phyloP scores from a whole-genome alignment of 2,888 invertebrate genomes.

The Drosophila helvetica region DNA sequence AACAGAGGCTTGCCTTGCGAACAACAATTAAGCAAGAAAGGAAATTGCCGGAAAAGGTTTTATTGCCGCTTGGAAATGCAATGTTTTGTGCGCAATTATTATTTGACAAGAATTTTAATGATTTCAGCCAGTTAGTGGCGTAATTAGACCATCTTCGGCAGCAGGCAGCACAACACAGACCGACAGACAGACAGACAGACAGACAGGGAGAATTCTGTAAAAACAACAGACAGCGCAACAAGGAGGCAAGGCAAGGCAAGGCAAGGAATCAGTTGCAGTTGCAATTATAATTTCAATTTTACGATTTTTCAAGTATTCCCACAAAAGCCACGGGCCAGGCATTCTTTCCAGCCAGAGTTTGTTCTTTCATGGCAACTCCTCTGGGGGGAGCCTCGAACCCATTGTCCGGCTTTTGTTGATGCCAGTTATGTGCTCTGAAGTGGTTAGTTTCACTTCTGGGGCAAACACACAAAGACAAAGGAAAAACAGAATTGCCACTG shows the following conservation, averaged over 20 bases:
- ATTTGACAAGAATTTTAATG: conserved; percentile 70
- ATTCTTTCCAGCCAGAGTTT: conserved; percentile 20
- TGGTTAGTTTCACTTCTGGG: conserved; percentile 72
- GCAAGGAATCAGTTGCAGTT: conserved; percentile 70
- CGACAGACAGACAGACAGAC: too few species aligned
- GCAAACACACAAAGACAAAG: conserved; percentile 56
- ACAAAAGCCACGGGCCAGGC: conserved; percentile 2
- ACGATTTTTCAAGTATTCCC: conserved; percentile 71
- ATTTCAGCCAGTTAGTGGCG: conserved; percentile 66
- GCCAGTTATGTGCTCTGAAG: conserved; percentile 67
- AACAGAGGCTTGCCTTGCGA: too few species aligned
- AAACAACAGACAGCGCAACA: too few species aligned
- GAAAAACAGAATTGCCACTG: conserved; percentile 25
- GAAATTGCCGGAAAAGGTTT: conserved; percentile 10
- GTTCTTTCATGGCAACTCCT: neutral
- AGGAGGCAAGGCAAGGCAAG: conserved; percentile 24
- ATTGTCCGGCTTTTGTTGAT: conserved; percentile 57
- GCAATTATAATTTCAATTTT: conserved; percentile 80
- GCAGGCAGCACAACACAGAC: conserved; percentile 27
- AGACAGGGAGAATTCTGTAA: too few species aligned
- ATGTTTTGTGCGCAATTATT: conserved; percentile 68
- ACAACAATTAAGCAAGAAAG: conserved; percentile 16
- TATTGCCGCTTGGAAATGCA: conserved; percentile 16
- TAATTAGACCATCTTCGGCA: conserved; percentile 67
- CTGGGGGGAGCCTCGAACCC: neutral